Evolutionary conservation across 2,797 vertebrate species (phyloP), one percentile per base, ranked within the genome.

Genomic region (Poeciliopsis paucimaculata): DNA sequence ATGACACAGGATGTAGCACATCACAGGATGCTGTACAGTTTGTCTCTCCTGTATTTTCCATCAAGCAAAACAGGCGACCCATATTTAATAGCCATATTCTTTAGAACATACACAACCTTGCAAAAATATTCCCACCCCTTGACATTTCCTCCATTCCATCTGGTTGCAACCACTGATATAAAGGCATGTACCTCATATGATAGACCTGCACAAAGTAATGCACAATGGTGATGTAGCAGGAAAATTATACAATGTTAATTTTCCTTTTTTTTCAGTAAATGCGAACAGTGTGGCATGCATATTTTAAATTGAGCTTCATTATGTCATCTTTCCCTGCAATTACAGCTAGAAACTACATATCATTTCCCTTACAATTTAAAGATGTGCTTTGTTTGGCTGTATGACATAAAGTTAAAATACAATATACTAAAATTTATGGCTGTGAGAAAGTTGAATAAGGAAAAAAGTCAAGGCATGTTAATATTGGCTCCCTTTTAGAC

Each of bases 1-100:
- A 92, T 90, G 93, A 94, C 92, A 93, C 87, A 86, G 89, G 92
- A 92, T 90, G 92, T 89, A 86, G 83, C 88, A 46, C 73, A 46
- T 84, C 55, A 75, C 79, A 68, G 78, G 77, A 84, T 78, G 87
- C 53, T 70, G 83, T 84, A 86, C 88, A 79, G 82, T 89, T 90
- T 84, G 88, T 85, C 88, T 82, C 76, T 80, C 47, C 20, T 1
- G 76, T 75, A 47, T 74, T 72, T 46, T 85, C 87, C 86, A 80
- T 92, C 86, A 83, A 72, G 72, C 16, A 51, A 79, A 79, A 57
- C 77, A 36, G 43, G 77, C 78, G 57, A 55, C 57, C 79, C 34
- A 7, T 82, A 83, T 81, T 84, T 84, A 86, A 84, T 68, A 82
- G 76, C 81, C 39, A 16, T 26, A 28, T 80, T 34, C 81, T 76